Evolutionary conservation across 1,140 invertebrate species (phyloP).

Genomic region (Zaprionus taronus): DNA sequence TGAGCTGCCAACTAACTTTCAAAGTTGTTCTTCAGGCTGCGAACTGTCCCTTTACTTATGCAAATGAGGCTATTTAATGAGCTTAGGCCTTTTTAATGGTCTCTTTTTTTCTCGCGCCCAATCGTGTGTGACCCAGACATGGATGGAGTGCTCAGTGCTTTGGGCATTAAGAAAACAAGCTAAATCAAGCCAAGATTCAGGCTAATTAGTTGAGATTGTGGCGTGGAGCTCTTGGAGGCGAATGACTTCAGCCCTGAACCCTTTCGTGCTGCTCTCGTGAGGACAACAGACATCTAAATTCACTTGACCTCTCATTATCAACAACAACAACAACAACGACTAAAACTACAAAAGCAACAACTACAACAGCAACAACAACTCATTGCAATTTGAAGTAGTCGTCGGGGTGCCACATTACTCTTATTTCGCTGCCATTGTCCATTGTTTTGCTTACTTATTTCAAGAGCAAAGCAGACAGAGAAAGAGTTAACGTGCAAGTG

Average conservation of each 20-base stretch:
- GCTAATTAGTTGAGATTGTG: slow-evolving; percentile 19
- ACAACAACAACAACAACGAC: slow-evolving; percentile 33
- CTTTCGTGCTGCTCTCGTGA: slow-evolving; percentile 32
- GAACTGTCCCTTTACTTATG: neutral
- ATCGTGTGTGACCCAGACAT: neutral
- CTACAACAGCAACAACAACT: slow-evolving; percentile 35
- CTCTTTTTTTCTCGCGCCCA: neutral
- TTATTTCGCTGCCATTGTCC: slow-evolving; percentile 38
- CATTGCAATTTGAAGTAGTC: slow-evolving; percentile 40
- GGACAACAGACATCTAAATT: slow-evolving; percentile 16
- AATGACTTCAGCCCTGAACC: slow-evolving; percentile 62
- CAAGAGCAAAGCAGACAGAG: slow-evolving; percentile 2
- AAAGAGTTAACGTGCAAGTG: neutral
- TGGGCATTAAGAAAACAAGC: neutral
- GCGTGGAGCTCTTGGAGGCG: slow-evolving; percentile 34
- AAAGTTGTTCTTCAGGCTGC: slow-evolving; percentile 2
- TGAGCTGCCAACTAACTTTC: neutral
- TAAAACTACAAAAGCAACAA: slow-evolving; percentile 34
- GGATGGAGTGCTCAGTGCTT: neutral
- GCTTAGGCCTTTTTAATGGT: neutral
- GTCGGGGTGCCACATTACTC: slow-evolving; percentile 22
- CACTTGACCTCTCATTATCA: slow-evolving; percentile 47
- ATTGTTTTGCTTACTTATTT: slow-evolving; percentile 32
- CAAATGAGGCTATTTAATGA: neutral
- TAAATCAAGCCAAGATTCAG: neutral